Percentiles rank a stretch among this genome's conserved stretches.
Evolutionary conservation across 64 coral and sea anemone genomes (phyloP).

Genomic region (Montipora cactus): DNA sequence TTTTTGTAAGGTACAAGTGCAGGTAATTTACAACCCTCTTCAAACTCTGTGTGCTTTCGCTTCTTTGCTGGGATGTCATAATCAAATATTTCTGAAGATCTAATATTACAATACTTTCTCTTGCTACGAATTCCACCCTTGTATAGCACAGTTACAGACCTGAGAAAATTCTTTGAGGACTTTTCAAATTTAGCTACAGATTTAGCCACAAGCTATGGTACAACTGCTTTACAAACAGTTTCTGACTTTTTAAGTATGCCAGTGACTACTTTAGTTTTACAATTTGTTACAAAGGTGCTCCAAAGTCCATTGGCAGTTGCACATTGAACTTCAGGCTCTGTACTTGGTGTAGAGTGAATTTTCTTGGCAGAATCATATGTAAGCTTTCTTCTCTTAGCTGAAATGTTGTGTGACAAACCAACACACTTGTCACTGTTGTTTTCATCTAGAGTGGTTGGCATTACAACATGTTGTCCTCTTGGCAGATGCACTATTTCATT

Average conservation of each 20-base stretch:
- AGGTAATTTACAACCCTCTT: no score
- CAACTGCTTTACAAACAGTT: slow-evolving; percentile 64
- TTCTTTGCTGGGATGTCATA: no score
- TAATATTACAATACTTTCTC: no score
- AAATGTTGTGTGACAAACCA: slow-evolving; percentile 59
- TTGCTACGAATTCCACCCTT: no score
- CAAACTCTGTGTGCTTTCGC: no score
- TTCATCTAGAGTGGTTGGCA: slow-evolving; percentile 65
- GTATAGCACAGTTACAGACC: no score
- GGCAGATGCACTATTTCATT: slow-evolving; percentile 70
- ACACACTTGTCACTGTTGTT: slow-evolving; percentile 67
- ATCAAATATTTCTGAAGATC: no score
- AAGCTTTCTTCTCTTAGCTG: slow-evolving; percentile 66
- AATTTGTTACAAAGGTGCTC: slow-evolving; percentile 32
- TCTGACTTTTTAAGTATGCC: slow-evolving; percentile 55
- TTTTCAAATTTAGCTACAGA: no score
- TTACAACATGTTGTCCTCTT: slow-evolving; percentile 38
- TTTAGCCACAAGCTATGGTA: neutral
- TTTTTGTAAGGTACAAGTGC: no score
- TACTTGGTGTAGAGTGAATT: slow-evolving; percentile 38
- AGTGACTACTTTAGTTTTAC: slow-evolving; percentile 48
- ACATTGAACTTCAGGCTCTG: slow-evolving; percentile 14
- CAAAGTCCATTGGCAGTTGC: slow-evolving; percentile 56
- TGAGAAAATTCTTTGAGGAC: slow-evolving; percentile 9
- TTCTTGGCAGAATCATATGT: slow-evolving; percentile 52